These are phyloP conservation scores for Abscondita cerata DNA, from an alignment of 2,888 invertebrate species.

Conservation along the genomic window DNA sequence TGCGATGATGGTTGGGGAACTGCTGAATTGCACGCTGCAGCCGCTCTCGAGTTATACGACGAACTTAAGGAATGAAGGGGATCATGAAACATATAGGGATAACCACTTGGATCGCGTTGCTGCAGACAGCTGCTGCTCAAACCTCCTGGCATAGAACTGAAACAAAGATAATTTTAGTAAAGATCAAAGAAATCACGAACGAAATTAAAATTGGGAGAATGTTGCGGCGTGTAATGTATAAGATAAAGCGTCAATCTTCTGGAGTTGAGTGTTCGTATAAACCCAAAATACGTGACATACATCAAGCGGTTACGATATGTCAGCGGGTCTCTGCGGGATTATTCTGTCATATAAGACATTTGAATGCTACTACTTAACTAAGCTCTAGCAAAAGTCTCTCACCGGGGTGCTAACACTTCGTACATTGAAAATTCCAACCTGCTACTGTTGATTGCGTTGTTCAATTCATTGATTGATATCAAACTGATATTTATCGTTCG, in stretches of 20 bases:
- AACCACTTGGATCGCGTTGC: constrained; percentile 75
- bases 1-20: constrained; percentile 80
- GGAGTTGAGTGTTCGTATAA: constrained; percentile 53
- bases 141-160: constrained; percentile 85
- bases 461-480: constrained; percentile 6
- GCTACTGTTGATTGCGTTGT: constrained; percentile 27
- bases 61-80: constrained; percentile 78
- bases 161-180: constrained; percentile 46
- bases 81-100: constrained; percentile 92
- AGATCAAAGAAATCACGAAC: too few species aligned
- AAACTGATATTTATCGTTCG: too few species aligned
- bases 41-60: constrained; percentile 74
- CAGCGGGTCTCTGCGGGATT: constrained; percentile 53
- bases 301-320: constrained; percentile 54
- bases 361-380: constrained; percentile 49
- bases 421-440: constrained; percentile 26
- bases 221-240: too few species aligned
- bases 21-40: constrained; percentile 74
- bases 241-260: constrained; percentile 36
- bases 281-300: constrained; percentile 53
- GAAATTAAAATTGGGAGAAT: too few species aligned
- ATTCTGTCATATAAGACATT: constrained; percentile 49
- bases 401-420: constrained; percentile 31
- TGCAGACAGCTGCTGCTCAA: constrained; percentile 85
- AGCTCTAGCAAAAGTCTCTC: constrained; percentile 30